Base-by-base conservation (phyloP, 2,113 vertebrate species). In the Sorex fumeus region DNA sequence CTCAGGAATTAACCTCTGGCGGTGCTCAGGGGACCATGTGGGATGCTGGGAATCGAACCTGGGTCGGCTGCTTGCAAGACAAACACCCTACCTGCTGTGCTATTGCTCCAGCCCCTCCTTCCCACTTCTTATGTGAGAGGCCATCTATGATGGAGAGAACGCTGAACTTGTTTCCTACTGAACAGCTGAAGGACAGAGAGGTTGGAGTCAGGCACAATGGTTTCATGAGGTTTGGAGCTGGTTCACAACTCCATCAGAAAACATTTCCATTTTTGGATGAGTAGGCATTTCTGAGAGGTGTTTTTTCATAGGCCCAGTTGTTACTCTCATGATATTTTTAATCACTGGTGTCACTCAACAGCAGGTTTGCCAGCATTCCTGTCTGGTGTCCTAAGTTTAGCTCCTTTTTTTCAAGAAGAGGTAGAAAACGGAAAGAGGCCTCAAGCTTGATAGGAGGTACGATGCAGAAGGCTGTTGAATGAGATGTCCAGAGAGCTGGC, bases 171-270 rank as follows among this genome's bases (percentile, higher is more conserved):
- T 94, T 96, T 81, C 84, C 77, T 94, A 34, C 85, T 90, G 74
- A 95, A 82, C 90, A 18, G 82, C 92, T 92, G 62, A 25, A 77
- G 90, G 91, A 96, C 96, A 96, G 93, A 79, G 76, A n/a, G 13
- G 5, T 50, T 50, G n/a, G 34, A 69, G 69, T 64, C n/a, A 28
- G 40, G 34, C 92, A 93, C 88, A 72, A 83, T 84, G 92, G 91
- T 84, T 96, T 95, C 86, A 78, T 94, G 96, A 95, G 94, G 87
- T 92, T 74, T 96, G 95, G 76, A 94, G 74, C 88, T 90, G 89
- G 95, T 95, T 96, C 32, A 53, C 50, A 95, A 85, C 67, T 82
- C 88, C 77, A 82, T 3, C 57, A 93, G 93, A 88, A 84, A 88
- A 90, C 80, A 6, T 88, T 67, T 53, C 90, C 69, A 77, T 91